Conservation (phyloP, 2,888 invertebrate species). For the Caenorhabditis sinica region DNA sequence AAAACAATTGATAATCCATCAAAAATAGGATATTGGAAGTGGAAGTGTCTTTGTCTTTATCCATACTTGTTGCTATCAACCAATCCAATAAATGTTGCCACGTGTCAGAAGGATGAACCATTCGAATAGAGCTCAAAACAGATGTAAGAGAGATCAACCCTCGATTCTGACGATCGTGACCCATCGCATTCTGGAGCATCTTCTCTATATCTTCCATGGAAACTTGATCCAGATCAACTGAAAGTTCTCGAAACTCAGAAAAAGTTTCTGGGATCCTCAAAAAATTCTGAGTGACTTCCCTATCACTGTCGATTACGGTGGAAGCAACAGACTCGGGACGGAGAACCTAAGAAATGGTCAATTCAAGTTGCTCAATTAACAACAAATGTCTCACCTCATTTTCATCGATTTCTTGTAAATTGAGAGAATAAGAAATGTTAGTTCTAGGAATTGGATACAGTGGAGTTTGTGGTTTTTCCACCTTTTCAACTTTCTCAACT, state of each 20-base stretch:
- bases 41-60: constrained; percentile 8
- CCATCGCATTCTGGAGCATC: constrained; percentile 16
- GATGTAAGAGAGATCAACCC: constrained; percentile 29
- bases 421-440: constrained; percentile 53
- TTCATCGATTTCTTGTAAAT: constrained; percentile 59
- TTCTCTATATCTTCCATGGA: constrained; percentile 38
- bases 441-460: constrained; percentile 62
- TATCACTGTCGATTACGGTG: constrained; percentile 22
- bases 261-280: constrained; percentile 43
- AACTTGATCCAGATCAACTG: constrained; percentile 47
- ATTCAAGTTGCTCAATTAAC: background rate
- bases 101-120: constrained; percentile 43
- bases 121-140: constrained; percentile 25
- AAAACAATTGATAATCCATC: constrained; percentile 46
- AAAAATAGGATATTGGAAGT: constrained; percentile 4
- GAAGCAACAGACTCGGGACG: constrained; percentile 43
- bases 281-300: constrained; percentile 10
- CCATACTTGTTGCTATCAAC: constrained; percentile 36
- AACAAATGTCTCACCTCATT: constrained; percentile 38
- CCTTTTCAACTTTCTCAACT: background rate
- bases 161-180: constrained; percentile 31
- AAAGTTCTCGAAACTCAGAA: constrained; percentile 50
- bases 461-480: constrained; percentile 57
- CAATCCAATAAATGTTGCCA: constrained; percentile 54
- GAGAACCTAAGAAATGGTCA: constrained; percentile 27